phyloP scores from a whole-genome alignment of 2,888 invertebrate genomes.

The Andrena flavipes region DNA sequence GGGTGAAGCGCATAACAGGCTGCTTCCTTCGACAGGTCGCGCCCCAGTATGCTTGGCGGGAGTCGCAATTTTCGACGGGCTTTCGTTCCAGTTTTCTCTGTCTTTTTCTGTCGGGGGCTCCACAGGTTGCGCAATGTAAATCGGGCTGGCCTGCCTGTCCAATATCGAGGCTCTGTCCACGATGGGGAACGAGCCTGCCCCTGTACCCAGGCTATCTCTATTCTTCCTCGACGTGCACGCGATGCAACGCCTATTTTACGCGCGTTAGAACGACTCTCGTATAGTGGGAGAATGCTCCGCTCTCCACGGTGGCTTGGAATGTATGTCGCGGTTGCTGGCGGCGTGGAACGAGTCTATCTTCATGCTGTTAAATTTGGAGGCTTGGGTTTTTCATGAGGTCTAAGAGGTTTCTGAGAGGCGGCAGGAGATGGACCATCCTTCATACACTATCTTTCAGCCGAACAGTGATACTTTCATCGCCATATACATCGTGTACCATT shows the following conservation, averaged over 20 bases:
- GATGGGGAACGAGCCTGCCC: slow-evolving; percentile 28
- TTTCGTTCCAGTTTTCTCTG: not conserved
- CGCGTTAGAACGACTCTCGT: slow-evolving; percentile 34
- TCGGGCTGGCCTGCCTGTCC: slow-evolving; percentile 54
- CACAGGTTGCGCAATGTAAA: slow-evolving; percentile 65
- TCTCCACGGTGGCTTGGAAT: not conserved
- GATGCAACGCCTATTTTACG: slow-evolving; percentile 35
- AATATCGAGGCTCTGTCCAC: slow-evolving; percentile 60
- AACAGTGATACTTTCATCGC: too few relatives aligned
- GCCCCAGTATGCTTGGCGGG: not conserved
- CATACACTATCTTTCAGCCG: too few relatives aligned
- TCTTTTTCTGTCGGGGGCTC: slow-evolving; percentile 41
- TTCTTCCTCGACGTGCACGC: slow-evolving; percentile 60
- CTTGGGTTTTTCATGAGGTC: too few relatives aligned
- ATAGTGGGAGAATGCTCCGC: not conserved
- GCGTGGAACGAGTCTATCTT: too few relatives aligned
- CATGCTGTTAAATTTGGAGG: too few relatives aligned
- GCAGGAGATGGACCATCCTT: too few relatives aligned
- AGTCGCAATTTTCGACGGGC: not conserved
- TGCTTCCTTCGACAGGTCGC: not conserved
- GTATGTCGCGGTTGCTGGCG: too few relatives aligned
- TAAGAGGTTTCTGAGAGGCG: too few relatives aligned
- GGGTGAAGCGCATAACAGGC: not conserved
- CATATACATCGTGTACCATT: too few relatives aligned
- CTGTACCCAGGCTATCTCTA: slow-evolving; percentile 48